Evolutionary conservation across 2,888 invertebrate genomes (phyloP).

Genomic region (Zootermopsis nevadensis): DNA sequence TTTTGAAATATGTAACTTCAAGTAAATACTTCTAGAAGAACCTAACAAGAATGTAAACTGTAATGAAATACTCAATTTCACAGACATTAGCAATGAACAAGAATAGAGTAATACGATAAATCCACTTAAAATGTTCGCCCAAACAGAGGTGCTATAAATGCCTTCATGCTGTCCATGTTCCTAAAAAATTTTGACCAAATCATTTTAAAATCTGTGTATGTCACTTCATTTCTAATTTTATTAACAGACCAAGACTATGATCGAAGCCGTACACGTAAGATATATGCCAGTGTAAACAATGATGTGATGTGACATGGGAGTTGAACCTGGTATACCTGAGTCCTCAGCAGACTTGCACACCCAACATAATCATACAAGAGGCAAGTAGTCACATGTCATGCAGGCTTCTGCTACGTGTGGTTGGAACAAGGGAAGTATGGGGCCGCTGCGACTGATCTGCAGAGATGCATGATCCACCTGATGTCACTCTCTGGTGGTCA

Average conservation of each 20-base stretch:
- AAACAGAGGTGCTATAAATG: too few species aligned
- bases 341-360: neutral
- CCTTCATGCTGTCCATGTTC: too few species aligned
- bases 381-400: conserved; percentile 30
- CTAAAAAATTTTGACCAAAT: neutral
- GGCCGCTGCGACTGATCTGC: conserved; percentile 52
- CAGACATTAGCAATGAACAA: too few species aligned
- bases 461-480: conserved; percentile 50
- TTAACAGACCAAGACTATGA: neutral
- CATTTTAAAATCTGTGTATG: neutral
- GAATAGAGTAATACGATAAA: too few species aligned
- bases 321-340: neutral
- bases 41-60: too few species aligned
- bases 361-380: neutral
- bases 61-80: too few species aligned
- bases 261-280: neutral
- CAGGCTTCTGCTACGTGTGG: conserved; percentile 38
- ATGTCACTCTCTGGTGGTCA: conserved; percentile 50
- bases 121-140: too few species aligned
- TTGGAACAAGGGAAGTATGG: conserved; percentile 47
- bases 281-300: neutral
- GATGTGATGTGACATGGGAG: conserved; percentile 18
- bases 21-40: too few species aligned
- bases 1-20: too few species aligned
- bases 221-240: too few species aligned